These are phyloP conservation scores for Jaculus jaculus DNA, from an alignment of 2,113 vertebrate genomes.

Conservation along the genomic window DNA sequence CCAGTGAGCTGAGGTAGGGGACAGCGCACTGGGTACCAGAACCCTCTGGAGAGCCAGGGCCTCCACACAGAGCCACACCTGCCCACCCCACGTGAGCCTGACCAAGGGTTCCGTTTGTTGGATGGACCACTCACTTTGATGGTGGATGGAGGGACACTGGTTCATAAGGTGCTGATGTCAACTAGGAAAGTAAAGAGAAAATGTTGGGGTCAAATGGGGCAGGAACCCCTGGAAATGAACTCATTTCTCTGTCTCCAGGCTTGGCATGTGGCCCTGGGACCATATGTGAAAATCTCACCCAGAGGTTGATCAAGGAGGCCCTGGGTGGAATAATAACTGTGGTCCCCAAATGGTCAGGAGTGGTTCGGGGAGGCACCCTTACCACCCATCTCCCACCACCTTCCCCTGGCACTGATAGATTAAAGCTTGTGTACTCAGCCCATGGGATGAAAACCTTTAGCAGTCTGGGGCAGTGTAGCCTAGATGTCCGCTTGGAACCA, in stretches of 20 bases:
- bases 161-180: not conserved
- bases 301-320: not conserved
- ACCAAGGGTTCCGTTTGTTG: not conserved
- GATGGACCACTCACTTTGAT: not conserved
- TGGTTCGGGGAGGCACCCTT: not conserved
- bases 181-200: not conserved
- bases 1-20: not conserved
- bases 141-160: not conserved
- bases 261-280: fast-evolving
- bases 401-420: not conserved
- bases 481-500: not conserved
- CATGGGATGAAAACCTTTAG: not conserved
- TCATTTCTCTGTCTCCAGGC: not conserved
- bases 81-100: not conserved
- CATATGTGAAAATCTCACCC: not conserved
- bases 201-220: not conserved
- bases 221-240: not conserved
- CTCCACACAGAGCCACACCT: not conserved
- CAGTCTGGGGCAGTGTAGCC: not conserved
- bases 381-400: not conserved
- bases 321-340: not conserved
- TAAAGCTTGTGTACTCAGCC: not conserved
- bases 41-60: not conserved
- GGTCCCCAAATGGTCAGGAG: no score
- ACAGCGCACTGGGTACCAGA: not conserved